A percentile compares a stretch with the other conserved stretches of the same genome.
Conservation (phyloP, 2,888 invertebrate genomes). For the Lithosia quadra region DNA sequence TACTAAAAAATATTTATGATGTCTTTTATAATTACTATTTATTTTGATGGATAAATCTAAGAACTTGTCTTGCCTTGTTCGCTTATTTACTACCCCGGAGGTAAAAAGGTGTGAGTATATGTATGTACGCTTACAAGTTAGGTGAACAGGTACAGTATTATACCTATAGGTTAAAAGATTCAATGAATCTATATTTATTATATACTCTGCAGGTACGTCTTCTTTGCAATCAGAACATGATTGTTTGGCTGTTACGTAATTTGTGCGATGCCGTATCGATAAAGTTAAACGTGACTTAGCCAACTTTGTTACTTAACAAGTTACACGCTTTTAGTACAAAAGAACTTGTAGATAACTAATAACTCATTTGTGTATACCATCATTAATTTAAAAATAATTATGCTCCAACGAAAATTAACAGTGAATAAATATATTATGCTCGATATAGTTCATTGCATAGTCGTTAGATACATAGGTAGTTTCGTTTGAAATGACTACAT, state of each 20-base stretch:
- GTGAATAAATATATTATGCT: conserved; percentile 24
- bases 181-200: conserved; percentile 16
- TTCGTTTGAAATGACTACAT: background rate
- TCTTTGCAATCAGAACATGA: conserved; percentile 52
- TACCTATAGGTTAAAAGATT: background rate
- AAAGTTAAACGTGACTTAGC: conserved; percentile 78
- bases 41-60: too few relatives aligned
- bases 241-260: conserved; percentile 69
- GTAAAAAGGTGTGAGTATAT: background rate
- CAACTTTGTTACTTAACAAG: conserved; percentile 75
- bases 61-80: too few relatives aligned
- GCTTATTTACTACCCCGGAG: too few relatives aligned
- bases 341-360: conserved; percentile 75
- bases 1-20: too few relatives aligned
- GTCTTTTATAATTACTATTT: too few relatives aligned
- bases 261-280: conserved; percentile 73
- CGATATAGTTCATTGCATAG: conserved; percentile 25
- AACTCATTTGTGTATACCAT: conserved; percentile 74
- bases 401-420: conserved; percentile 69
- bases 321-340: conserved; percentile 69
- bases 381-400: conserved; percentile 69
- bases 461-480: background rate
- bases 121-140: background rate
- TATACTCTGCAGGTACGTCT: conserved; percentile 26
- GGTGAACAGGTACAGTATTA: background rate